These are phyloP conservation scores for Oriolus oriolus DNA, from an alignment of 2,113 vertebrate species.

Conservation along the genomic window DNA sequence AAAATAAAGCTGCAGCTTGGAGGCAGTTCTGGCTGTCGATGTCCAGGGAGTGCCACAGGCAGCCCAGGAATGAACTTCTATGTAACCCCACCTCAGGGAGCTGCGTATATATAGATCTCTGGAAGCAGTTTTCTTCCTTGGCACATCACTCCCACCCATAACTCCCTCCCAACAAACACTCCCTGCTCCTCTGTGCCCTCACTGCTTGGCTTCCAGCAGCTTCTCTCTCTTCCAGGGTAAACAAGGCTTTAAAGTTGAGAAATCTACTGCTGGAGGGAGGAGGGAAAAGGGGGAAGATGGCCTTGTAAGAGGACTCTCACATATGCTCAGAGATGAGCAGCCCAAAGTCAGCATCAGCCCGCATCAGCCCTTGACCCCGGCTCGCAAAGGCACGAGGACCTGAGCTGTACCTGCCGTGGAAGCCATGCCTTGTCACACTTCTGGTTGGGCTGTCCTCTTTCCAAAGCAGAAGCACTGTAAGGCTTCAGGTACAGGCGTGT, in stretches of 20 bases:
- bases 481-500: background rate
- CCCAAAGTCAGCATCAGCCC: background rate
- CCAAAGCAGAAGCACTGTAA: background rate
- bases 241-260: background rate
- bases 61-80: background rate
- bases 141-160: background rate
- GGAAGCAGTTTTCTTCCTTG: slow-evolving; percentile 19
- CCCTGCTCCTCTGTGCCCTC: background rate
- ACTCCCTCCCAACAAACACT: background rate
- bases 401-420: background rate
- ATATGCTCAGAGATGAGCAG: background rate
- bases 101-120: slow-evolving; percentile 30
- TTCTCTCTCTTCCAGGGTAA: slow-evolving; percentile 3
- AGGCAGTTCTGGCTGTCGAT: background rate
- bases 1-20: background rate
- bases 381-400: accelerated
- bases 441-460: background rate
- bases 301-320: background rate
- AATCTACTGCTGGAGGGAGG: background rate
- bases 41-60: background rate
- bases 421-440: accelerated
- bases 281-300: background rate
- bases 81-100: background rate
- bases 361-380: background rate
- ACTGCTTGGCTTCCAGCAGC: background rate